A percentile compares a stretch with the other conserved stretches of the same genome.
phyloP scores from a whole-genome alignment of 2,113 vertebrate species.

The Oryzias curvinotus region DNA sequence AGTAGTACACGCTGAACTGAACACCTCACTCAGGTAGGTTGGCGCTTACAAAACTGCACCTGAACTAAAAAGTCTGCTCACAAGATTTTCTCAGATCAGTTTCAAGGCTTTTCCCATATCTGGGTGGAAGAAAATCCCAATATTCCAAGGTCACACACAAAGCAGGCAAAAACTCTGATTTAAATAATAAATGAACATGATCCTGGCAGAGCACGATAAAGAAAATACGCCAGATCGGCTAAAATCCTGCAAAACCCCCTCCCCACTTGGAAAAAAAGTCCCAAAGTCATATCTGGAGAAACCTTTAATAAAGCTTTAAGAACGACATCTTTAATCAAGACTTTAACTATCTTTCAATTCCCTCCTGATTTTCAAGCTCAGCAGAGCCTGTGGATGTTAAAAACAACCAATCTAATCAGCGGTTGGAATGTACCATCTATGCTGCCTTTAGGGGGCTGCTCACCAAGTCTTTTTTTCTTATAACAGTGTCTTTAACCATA shows the following conservation, averaged over 20 bases:
- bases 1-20: conserved; percentile 2
- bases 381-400: neutral
- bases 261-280: neutral
- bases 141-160: conserved; percentile 59
- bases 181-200: conserved; percentile 35
- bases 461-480: neutral
- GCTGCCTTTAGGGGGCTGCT: neutral
- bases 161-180: conserved; percentile 38
- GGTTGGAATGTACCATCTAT: neutral
- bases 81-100: conserved; percentile 21
- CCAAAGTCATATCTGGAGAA: neutral
- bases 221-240: neutral
- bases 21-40: conserved; percentile 22
- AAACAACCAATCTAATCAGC: neutral
- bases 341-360: neutral
- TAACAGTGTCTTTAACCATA: conserved; percentile 6
- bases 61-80: conserved; percentile 4
- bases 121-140: conserved; percentile 40
- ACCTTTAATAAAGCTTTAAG: neutral
- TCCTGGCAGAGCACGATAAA: conserved; percentile 21
- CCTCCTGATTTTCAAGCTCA: neutral
- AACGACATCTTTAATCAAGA: neutral
- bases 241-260: neutral
- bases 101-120: conserved; percentile 10
- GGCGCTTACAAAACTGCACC: conserved; percentile 10